Evolutionary conservation across 23 tunicate species (phyloP).

Genomic region (Diplosoma virens): DNA sequence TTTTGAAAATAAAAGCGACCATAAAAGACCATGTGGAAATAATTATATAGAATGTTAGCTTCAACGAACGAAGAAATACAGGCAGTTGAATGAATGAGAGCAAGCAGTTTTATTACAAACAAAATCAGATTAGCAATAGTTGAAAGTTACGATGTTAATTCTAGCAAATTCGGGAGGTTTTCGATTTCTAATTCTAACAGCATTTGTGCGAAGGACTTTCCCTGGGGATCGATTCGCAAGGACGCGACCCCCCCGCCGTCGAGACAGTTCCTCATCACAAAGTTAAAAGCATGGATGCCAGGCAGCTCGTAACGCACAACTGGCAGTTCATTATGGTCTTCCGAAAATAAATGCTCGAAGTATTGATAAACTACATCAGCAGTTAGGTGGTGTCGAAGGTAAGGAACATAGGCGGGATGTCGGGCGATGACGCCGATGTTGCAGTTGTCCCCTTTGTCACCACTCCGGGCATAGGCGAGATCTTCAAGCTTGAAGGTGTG

Average conservation of each 20-base stretch:
- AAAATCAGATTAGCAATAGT: background rate
- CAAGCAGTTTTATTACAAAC: too few species aligned
- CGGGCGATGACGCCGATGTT: constrained; percentile 90
- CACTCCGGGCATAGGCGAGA: constrained; percentile 79
- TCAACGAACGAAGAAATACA: too few species aligned
- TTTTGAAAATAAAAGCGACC: too few species aligned
- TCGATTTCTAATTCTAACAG: constrained; percentile 63
- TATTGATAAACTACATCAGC: constrained; percentile 62
- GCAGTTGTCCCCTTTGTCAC: constrained; percentile 86
- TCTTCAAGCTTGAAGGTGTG: constrained; percentile 57
- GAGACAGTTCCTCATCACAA: constrained; percentile 68
- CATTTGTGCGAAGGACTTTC: constrained; percentile 85
- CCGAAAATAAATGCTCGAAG: constrained; percentile 65
- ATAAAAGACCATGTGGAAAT: too few species aligned
- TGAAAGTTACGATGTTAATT: background rate
- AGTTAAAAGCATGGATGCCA: constrained; percentile 82
- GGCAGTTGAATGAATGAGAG: too few species aligned
- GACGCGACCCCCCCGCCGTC: constrained; percentile 98
- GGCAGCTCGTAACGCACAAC: constrained; percentile 75
- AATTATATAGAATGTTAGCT: too few species aligned
- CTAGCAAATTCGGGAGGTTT: constrained; percentile 48
- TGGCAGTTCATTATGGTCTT: background rate
- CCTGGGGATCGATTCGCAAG: constrained; percentile 80
- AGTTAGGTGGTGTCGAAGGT: constrained; percentile 66
- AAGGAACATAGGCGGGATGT: constrained; percentile 78